Conservation (phyloP, 2,797 vertebrate species). For the Cichlasoma orientale region DNA sequence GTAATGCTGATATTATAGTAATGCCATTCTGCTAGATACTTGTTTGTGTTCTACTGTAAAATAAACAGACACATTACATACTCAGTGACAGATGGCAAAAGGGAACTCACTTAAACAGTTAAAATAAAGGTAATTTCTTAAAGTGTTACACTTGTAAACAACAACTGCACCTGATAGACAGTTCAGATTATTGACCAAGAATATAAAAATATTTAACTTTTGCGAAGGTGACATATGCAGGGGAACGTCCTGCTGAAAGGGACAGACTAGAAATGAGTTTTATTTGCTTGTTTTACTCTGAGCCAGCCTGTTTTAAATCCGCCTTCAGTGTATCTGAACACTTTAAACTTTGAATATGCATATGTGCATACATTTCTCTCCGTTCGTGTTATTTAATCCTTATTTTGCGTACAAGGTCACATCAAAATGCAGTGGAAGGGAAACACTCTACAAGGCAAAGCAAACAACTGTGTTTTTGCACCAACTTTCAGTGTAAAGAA, state of each 20-base stretch:
- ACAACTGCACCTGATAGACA: no score
- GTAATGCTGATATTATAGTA: neutral
- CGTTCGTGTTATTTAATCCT: neutral
- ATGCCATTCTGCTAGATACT: neutral
- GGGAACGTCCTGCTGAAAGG: neutral
- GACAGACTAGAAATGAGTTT: accelerated
- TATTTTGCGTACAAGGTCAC: constrained; percentile 18
- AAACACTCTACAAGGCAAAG: neutral
- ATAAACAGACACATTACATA: no score
- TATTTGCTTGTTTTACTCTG: neutral
- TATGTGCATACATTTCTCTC: neutral
- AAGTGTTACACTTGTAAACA: neutral
- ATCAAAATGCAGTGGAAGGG: neutral
- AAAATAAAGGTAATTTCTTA: no score
- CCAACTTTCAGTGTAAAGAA: neutral
- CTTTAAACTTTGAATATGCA: neutral
- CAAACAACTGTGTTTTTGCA: constrained; percentile 27
- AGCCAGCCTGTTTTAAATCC: neutral
- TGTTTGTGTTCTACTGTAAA: neutral
- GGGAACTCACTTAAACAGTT: no score
- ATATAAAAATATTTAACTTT: no score
- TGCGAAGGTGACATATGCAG: no score
- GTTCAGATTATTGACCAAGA: no score
- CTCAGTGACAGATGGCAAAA: constrained; percentile 1
- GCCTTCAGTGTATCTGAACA: no score